phyloP scores from a whole-genome alignment of 2,113 vertebrate genomes.

The Pandion haliaetus region DNA sequence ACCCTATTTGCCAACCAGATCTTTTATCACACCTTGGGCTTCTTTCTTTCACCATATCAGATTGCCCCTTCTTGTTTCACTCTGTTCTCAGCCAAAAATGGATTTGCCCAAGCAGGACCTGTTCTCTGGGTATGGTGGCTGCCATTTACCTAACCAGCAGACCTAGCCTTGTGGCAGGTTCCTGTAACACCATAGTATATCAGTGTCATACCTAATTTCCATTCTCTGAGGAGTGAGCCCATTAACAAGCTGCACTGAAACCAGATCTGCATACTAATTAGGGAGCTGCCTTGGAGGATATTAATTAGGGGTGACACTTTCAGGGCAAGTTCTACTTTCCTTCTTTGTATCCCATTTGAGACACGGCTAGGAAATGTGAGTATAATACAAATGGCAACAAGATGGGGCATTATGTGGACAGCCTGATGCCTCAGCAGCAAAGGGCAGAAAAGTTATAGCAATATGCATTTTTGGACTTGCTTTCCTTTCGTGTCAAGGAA shows the following conservation, averaged over 20 bases:
- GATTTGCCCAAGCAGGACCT: not conserved
- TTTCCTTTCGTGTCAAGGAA: not conserved
- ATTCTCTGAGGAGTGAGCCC: constrained; percentile 58
- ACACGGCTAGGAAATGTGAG: constrained; percentile 19
- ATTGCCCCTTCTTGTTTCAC: not conserved
- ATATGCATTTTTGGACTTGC: not conserved
- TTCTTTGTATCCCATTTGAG: constrained; percentile 57
- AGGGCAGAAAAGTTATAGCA: not conserved
- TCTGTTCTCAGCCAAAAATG: not conserved
- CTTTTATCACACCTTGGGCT: not conserved
- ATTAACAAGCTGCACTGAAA: constrained; percentile 71
- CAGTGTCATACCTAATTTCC: constrained; percentile 59
- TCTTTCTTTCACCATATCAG: not conserved
- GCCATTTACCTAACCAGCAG: not conserved
- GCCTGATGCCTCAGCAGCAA: not conserved
- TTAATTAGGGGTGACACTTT: constrained; percentile 81
- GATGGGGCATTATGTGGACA: not conserved
- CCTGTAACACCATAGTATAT: constrained; percentile 37
- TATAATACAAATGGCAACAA: constrained; percentile 49
- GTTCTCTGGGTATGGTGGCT: not conserved
- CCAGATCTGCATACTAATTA: constrained; percentile 73
- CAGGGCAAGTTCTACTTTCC: constrained; percentile 71
- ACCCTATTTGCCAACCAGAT: not conserved
- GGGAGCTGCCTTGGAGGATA: constrained; percentile 68
- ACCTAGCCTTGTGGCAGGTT: not conserved